Conservation (phyloP, 2,113 vertebrate species). For the Nesogale talazaci region DNA sequence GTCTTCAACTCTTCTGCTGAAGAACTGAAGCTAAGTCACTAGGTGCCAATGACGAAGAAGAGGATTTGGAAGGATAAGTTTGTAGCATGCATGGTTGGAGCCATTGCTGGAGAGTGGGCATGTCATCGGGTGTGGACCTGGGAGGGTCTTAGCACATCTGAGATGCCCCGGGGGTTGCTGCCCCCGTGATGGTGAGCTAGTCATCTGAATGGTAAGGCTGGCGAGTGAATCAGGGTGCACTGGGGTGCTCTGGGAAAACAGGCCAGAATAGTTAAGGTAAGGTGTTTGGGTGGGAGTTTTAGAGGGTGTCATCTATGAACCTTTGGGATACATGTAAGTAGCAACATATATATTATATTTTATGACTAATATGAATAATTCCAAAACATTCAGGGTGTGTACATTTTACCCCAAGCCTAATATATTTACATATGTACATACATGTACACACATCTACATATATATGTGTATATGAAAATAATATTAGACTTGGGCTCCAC, state of each 20-base stretch:
- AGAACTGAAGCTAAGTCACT: background rate
- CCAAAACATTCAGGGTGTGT: background rate
- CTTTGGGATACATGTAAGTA: background rate
- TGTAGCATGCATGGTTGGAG: background rate
- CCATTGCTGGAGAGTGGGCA: background rate
- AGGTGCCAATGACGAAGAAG: background rate
- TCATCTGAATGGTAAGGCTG: background rate
- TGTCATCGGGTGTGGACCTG: rapidly evolving
- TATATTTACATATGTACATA: too few relatives aligned
- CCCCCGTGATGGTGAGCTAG: background rate
- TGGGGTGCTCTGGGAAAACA: background rate
- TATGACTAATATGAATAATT: too few relatives aligned
- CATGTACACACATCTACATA: too few relatives aligned
- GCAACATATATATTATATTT: too few relatives aligned
- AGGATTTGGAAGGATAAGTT: background rate
- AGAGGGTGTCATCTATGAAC: background rate
- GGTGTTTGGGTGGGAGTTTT: background rate
- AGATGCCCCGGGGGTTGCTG: background rate
- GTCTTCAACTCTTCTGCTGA: background rate
- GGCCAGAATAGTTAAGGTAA: background rate
- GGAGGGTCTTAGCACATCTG: background rate
- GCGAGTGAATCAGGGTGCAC: background rate
- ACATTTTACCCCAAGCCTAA: too few relatives aligned
- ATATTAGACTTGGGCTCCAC: too few relatives aligned
- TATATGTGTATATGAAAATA: too few relatives aligned